Evolutionary conservation across 1,140 invertebrate species (phyloP).

Genomic region (Drosophila kepulauana): DNA sequence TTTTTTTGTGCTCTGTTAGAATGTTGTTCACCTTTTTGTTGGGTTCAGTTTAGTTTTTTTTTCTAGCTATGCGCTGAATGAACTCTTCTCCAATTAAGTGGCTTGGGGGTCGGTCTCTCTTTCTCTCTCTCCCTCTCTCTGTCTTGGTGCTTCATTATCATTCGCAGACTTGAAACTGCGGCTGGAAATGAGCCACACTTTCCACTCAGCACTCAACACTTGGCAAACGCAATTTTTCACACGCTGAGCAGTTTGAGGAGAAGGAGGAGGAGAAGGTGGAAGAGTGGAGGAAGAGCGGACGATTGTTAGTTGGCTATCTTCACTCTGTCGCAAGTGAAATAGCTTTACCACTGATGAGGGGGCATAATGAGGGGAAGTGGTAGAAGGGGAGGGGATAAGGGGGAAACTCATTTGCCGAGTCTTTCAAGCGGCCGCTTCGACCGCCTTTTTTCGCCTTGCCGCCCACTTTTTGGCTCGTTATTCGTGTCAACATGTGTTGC

Average conservation of each 20-base stretch:
- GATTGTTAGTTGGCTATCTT: slow-evolving; percentile 9
- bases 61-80: too few relatives aligned
- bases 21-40: too few relatives aligned
- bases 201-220: slow-evolving; percentile 37
- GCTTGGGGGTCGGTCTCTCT: too few relatives aligned
- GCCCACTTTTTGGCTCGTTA: slow-evolving; percentile 41
- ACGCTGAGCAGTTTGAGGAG: slow-evolving; percentile 16
- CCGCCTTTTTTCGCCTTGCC: neutral
- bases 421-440: slow-evolving; percentile 14
- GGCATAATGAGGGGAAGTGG: neutral
- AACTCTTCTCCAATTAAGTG: too few relatives aligned
- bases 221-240: slow-evolving; percentile 44
- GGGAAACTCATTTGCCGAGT: slow-evolving; percentile 3
- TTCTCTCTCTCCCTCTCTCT: neutral
- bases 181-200: slow-evolving; percentile 27
- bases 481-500: slow-evolving; percentile 80
- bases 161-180: neutral
- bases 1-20: too few relatives aligned
- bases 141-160: slow-evolving; percentile 23
- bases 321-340: slow-evolving; percentile 15
- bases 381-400: neutral
- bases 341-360: neutral
- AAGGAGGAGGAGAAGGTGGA: neutral
- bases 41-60: too few relatives aligned
- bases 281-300: neutral